These are phyloP conservation scores for Catostylus mosaicus DNA, from an alignment of 30 jellyfish, hydroid and myxozoan genomes.

Conservation along the genomic window DNA sequence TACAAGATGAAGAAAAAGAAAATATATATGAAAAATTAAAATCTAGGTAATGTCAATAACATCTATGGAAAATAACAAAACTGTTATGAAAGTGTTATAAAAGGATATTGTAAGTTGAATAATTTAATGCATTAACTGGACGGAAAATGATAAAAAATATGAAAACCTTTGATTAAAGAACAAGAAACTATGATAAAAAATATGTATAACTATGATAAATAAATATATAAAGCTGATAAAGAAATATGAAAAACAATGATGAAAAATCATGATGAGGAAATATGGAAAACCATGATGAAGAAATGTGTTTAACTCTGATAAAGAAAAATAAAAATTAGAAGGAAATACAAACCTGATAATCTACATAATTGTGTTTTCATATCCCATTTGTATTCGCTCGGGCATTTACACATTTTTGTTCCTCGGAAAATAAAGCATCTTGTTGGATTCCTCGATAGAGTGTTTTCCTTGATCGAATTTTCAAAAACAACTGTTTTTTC, in stretches of 20 bases:
- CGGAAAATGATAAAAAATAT: too few species aligned
- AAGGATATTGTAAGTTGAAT: too few species aligned
- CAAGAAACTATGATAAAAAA: too few species aligned
- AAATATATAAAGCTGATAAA: not conserved
- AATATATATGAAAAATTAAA: not conserved
- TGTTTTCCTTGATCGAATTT: slow-evolving; percentile 22
- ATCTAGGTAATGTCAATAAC: not conserved
- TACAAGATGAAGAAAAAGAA: not conserved
- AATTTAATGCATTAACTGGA: too few species aligned
- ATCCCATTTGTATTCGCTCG: slow-evolving; percentile 80
- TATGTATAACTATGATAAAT: not conserved
- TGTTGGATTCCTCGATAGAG: slow-evolving; percentile 28
- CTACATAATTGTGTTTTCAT: slow-evolving; percentile 37
- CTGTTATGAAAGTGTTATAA: too few species aligned
- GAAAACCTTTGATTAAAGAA: too few species aligned
- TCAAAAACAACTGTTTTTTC: slow-evolving; percentile 51
- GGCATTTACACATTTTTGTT: slow-evolving; percentile 67
- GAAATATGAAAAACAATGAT: not conserved
- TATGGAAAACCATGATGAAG: not conserved
- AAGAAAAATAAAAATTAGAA: not conserved
- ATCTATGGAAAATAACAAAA: not conserved
- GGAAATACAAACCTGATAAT: slow-evolving; percentile 29
- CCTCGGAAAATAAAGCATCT: slow-evolving; percentile 68
- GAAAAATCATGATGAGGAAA: not conserved
- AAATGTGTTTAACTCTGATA: not conserved